Percentiles rank a stretch among this genome's conserved stretches.
Evolutionary conservation across 2,113 vertebrate genomes (phyloP).

Genomic region (Menidia beryllina): DNA sequence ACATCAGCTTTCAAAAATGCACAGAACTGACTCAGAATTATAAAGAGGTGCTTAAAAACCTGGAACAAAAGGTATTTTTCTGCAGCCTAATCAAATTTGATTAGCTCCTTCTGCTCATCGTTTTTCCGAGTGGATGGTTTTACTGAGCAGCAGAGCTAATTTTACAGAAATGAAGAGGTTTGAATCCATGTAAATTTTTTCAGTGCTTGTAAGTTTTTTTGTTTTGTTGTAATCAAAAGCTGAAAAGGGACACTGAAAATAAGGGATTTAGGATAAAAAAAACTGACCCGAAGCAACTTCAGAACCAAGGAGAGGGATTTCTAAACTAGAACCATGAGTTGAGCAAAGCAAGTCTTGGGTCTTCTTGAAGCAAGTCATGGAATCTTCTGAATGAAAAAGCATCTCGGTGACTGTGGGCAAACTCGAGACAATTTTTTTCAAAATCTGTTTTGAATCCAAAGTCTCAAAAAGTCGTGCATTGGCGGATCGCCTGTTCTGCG

Average conservation of each 20-base stretch:
- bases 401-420: neutral
- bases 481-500: neutral
- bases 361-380: neutral
- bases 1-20: neutral
- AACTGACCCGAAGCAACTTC: neutral
- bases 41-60: neutral
- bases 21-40: neutral
- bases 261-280: neutral
- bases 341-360: neutral
- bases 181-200: too few relatives aligned
- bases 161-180: too few relatives aligned
- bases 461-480: neutral
- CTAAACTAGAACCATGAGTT: too few relatives aligned
- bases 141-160: too few relatives aligned
- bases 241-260: neutral
- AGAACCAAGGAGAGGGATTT: neutral
- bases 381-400: neutral
- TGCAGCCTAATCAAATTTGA: too few relatives aligned
- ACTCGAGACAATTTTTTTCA: neutral
- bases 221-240: too few relatives aligned
- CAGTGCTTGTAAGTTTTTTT: too few relatives aligned
- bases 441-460: neutral
- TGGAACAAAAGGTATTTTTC: neutral
- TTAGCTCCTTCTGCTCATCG: too few relatives aligned
- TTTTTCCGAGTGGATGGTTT: too few relatives aligned